Conservation (phyloP, 2,888 invertebrate genomes). For the Octodonta nipae region DNA sequence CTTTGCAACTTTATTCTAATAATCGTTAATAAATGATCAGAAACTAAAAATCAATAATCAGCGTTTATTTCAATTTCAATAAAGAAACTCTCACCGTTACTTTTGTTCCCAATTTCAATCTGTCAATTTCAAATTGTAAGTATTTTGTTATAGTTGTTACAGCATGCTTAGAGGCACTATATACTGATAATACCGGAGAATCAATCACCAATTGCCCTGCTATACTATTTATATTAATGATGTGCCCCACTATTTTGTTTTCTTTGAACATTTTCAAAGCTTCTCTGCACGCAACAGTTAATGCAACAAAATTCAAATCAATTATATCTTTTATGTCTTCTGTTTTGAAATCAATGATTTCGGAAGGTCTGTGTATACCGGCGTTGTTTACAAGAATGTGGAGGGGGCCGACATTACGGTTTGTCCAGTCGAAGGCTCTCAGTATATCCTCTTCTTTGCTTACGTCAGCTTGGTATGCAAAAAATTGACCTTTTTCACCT, state of each 20-base stretch:
- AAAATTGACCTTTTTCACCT: slow-evolving; percentile 23
- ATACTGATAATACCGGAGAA: slow-evolving; percentile 16
- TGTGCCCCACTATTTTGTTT: slow-evolving; percentile 22
- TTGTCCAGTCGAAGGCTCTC: slow-evolving; percentile 26
- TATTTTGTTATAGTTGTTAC: slow-evolving; percentile 18
- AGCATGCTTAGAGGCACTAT: slow-evolving; percentile 19
- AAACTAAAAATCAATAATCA: too few species aligned
- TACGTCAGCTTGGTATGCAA: slow-evolving; percentile 28
- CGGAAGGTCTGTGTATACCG: slow-evolving; percentile 19
- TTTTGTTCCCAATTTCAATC: slow-evolving; percentile 11
- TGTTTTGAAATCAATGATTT: slow-evolving; percentile 19
- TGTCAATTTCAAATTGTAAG: slow-evolving; percentile 15
- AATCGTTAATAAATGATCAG: too few species aligned
- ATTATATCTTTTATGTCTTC: slow-evolving; percentile 15
- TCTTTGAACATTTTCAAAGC: slow-evolving; percentile 21
- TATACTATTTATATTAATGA: slow-evolving; percentile 25
- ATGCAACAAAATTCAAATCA: slow-evolving; percentile 16
- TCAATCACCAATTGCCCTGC: slow-evolving; percentile 20
- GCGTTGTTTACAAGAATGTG: slow-evolving; percentile 33
- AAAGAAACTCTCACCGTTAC: slow-evolving; percentile 12
- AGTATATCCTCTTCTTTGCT: slow-evolving; percentile 27
- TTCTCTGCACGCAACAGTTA: slow-evolving; percentile 21
- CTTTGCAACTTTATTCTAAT: too few species aligned
- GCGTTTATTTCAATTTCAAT: too few species aligned
- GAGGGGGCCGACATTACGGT: slow-evolving; percentile 26